Conservation (phyloP, 37 sponge, comb jelly and placozoan genomes). For the Hormiphora californensis region DNA sequence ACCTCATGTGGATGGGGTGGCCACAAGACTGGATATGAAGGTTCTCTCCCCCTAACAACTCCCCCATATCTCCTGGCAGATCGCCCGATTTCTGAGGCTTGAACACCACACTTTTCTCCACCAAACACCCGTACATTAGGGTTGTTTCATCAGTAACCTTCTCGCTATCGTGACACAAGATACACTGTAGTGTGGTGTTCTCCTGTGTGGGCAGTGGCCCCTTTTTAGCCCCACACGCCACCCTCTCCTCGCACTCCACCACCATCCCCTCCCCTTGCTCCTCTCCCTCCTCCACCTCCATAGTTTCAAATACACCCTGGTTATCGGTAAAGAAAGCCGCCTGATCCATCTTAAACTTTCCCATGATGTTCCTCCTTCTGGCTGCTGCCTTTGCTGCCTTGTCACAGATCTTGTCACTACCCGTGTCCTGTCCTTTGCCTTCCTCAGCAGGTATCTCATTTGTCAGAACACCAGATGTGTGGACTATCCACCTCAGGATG, state of each 20-base stretch:
- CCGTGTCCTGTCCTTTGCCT: background rate
- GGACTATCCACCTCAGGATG: background rate
- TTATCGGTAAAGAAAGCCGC: constrained; percentile 7
- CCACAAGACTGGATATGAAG: constrained; percentile 53
- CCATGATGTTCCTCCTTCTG: background rate
- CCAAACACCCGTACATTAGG: constrained; percentile 46
- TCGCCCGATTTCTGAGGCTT: constrained; percentile 6
- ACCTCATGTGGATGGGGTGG: constrained; percentile 26
- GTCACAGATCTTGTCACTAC: background rate
- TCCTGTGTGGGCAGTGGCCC: constrained; percentile 14
- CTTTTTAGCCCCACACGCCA: constrained; percentile 31
- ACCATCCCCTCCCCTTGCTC: background rate
- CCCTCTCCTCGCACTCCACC: background rate
- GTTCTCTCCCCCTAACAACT: constrained; percentile 12
- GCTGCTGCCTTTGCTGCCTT: background rate
- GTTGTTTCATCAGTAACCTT: background rate
- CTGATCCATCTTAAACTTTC: background rate
- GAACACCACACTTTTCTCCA: constrained; percentile 35
- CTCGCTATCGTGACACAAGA: constrained; percentile 42
- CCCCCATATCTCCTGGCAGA: constrained; percentile 2
- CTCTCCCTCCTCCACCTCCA: background rate
- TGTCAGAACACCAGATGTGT: background rate
- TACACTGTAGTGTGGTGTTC: background rate
- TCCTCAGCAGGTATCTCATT: background rate
- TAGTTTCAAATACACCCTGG: background rate